Evolutionary conservation across 2,797 vertebrate genomes (phyloP), one percentile per base, ranked within the genome.

Genomic region (Falco rusticolus): DNA sequence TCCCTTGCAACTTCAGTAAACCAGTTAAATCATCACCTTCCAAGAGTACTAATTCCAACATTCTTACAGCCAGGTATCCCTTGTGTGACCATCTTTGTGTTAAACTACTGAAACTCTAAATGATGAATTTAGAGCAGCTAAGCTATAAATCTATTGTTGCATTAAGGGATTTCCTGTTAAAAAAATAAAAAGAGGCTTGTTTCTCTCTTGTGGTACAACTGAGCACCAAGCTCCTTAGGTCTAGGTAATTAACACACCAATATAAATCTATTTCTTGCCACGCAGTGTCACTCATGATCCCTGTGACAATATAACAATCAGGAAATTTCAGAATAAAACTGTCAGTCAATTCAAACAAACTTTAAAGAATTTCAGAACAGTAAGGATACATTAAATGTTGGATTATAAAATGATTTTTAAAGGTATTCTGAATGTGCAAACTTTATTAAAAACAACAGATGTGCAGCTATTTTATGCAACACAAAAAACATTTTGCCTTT

Each of bases 261-360:
- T 51, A 87, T 89, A 93, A 93, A 96, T 88, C 84, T 93, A 71
- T 37, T 64, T 94, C 79, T 87, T 68, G 68, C 75, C 53, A n/a
- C 48, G 59, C n/a, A 37, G 41, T 89, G 95, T 96, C 78, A 74
- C 76, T 80, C 56, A 54, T 33, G 66, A 54, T 10, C 7, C 61
- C 33, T 31, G 29, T 70, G 33, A 95, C 74, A 91, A 72, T 41
- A 64, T 1, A 22, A 72, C 17, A 5, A 78, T 54, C 41, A 6
- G 45, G 81, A 34, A 80, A 72, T 89, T 92, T 95, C 74, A 87
- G 77, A 96, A 81, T 84, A 90, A 95, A 97, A 79, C 72, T 61
- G n/a, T 66, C 47, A 63, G 48, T 74, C 88, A 91, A 82, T 79
- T 96, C 86, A 95, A 90, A 69, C 26, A 66, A 83, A 76, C 64